These are phyloP conservation scores for Rhagonycha lutea DNA, from an alignment of 2,888 invertebrate genomes.

Conservation along the genomic window DNA sequence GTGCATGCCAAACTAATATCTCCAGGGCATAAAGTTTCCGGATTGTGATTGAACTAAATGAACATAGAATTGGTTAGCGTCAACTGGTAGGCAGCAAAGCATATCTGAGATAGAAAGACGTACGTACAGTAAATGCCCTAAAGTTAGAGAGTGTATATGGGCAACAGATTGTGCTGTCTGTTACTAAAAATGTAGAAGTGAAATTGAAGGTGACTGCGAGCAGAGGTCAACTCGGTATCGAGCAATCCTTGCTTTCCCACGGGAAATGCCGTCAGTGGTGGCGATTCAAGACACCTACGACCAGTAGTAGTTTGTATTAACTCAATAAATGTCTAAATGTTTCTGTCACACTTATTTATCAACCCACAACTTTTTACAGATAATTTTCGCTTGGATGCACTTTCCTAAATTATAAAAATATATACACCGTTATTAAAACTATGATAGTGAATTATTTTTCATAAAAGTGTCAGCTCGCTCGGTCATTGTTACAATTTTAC, in stretches of 20 bases:
- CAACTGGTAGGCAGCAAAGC: slow-evolving; percentile 38
- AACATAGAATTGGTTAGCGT: slow-evolving; percentile 52
- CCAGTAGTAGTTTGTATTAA: background rate
- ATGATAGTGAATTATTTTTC: background rate
- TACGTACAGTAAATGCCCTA: background rate
- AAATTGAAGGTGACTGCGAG: slow-evolving; percentile 47
- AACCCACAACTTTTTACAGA: background rate
- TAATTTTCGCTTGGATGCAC: background rate
- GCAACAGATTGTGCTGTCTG: slow-evolving; percentile 28
- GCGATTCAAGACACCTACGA: slow-evolving; percentile 19
- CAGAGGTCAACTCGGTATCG: slow-evolving; percentile 46
- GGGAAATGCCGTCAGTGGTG: slow-evolving; percentile 24
- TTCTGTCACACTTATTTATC: background rate
- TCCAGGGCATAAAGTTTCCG: slow-evolving; percentile 50
- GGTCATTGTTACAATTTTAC: background rate
- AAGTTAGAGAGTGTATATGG: slow-evolving; percentile 13
- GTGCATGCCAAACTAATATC: slow-evolving; percentile 51
- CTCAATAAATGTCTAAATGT: slow-evolving; percentile 2
- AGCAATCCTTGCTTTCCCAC: slow-evolving; percentile 39
- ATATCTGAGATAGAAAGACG: slow-evolving; percentile 16
- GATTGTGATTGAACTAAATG: slow-evolving; percentile 54
- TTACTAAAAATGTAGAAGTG: slow-evolving; percentile 41
- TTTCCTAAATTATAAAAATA: background rate
- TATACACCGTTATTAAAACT: background rate
- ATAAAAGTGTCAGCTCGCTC: background rate